Conservation (phyloP, 2,888 invertebrate genomes). For the Pardosa pseudoannulata region DNA sequence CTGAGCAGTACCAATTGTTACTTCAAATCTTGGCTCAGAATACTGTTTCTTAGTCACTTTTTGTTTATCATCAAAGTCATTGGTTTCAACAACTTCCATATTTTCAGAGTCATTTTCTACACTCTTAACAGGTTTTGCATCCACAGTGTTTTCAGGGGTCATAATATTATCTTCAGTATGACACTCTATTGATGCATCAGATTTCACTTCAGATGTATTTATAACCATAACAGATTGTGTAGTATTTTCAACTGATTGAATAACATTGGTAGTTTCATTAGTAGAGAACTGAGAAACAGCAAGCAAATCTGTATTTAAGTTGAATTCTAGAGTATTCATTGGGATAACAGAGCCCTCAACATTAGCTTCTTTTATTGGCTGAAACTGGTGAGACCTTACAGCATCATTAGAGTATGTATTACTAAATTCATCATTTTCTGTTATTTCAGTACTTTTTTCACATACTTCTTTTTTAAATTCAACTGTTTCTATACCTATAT, state of each 20-base stretch:
- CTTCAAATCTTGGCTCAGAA: slow-evolving; percentile 83
- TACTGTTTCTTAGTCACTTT: slow-evolving; percentile 41
- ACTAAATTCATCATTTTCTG: slow-evolving; percentile 31
- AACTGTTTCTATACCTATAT: slow-evolving; percentile 26
- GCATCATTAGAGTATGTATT: neutral
- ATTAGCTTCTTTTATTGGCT: slow-evolving; percentile 16
- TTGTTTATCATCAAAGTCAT: slow-evolving; percentile 19
- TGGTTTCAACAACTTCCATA: neutral
- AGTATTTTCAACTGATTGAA: slow-evolving; percentile 26
- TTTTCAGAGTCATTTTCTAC: neutral
- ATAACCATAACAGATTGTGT: slow-evolving; percentile 24
- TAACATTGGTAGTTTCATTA: slow-evolving; percentile 8
- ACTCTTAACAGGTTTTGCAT: too few species aligned
- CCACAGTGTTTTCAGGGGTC: neutral
- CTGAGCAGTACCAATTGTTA: slow-evolving; percentile 82
- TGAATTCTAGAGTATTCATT: slow-evolving; percentile 34
- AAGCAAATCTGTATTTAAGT: slow-evolving; percentile 21
- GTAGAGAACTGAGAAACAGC: slow-evolving; percentile 30
- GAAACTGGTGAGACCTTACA: neutral
- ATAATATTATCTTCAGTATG: neutral
- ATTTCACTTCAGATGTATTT: slow-evolving; percentile 6
- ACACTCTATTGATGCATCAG: neutral
- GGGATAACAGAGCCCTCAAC: slow-evolving; percentile 39
- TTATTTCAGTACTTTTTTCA: slow-evolving; percentile 18
- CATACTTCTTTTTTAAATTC: slow-evolving; percentile 4